Evolutionary conservation across 2,888 invertebrate genomes (phyloP).

Genomic region (Neelides folsomi): DNA sequence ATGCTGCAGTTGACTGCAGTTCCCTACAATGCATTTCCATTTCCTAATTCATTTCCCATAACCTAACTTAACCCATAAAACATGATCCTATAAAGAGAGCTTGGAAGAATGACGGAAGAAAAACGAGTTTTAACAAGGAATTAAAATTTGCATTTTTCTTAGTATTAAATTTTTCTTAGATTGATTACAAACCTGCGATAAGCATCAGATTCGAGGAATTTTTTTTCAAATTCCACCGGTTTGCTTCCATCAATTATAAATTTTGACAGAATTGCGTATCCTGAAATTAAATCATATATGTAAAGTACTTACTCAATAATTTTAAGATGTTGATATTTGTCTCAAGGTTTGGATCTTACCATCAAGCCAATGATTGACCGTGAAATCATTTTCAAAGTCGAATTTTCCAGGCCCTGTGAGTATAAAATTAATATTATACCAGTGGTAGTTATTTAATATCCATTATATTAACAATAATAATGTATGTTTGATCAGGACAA

Average conservation of each 20-base stretch:
- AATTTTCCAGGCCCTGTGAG: conserved; percentile 43
- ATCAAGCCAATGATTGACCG: conserved; percentile 37
- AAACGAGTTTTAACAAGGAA: too few species aligned
- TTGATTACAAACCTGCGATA: conserved; percentile 34
- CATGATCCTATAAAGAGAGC: too few species aligned
- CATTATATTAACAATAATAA: too few species aligned
- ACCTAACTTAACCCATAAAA: too few species aligned
- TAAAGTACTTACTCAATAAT: neutral
- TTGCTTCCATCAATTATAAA: conserved; percentile 22
- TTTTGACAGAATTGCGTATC: conserved; percentile 26
- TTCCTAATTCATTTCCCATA: too few species aligned
- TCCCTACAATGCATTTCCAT: too few species aligned
- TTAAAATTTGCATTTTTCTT: too few species aligned
- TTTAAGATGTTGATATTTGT: conserved; percentile 40
- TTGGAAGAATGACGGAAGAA: too few species aligned
- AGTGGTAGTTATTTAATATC: too few species aligned
- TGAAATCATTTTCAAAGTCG: conserved; percentile 37
- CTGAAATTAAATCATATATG: neutral
- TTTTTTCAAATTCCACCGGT: conserved; percentile 35
- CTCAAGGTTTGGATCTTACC: conserved; percentile 36
- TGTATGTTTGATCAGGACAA: too few species aligned
- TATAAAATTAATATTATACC: conserved; percentile 31
- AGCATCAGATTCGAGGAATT: conserved; percentile 39
- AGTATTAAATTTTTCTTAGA: too few species aligned
- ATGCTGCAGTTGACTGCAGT: too few species aligned